Conservation (phyloP, 2,888 invertebrate species). For the Amphimallon solstitiale region DNA sequence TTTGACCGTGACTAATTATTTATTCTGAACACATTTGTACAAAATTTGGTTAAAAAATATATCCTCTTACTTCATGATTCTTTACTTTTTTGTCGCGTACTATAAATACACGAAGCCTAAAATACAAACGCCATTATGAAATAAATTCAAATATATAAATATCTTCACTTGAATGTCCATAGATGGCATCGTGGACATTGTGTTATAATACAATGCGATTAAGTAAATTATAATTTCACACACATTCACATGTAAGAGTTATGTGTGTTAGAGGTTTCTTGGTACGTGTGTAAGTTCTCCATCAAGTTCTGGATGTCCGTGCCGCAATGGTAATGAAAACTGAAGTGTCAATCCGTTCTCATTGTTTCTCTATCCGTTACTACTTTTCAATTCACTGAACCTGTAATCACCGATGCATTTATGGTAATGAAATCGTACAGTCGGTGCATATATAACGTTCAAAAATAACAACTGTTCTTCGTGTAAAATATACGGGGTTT, state of each 20-base stretch:
- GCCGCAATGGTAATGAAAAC: slow-evolving; percentile 18
- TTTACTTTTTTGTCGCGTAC: no score
- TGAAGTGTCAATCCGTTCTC: slow-evolving; percentile 25
- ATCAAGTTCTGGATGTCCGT: not conserved
- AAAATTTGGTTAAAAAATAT: no score
- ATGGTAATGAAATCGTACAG: slow-evolving; percentile 1
- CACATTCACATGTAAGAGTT: slow-evolving; percentile 8
- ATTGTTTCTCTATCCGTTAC: slow-evolving; percentile 14
- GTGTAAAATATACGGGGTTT: no score
- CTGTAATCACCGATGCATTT: slow-evolving; percentile 18
- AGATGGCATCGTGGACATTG: slow-evolving; percentile 4
- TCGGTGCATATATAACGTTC: not conserved
- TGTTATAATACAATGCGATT: slow-evolving; percentile 28
- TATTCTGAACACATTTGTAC: no score
- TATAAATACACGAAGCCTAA: no score
- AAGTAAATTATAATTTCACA: slow-evolving; percentile 20
- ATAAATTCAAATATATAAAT: not conserved
- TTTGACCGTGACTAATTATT: no score
- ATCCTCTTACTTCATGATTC: no score
- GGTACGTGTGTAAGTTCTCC: slow-evolving; percentile 1
- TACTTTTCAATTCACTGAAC: slow-evolving; percentile 4
- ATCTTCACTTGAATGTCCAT: not conserved
- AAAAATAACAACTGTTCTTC: not conserved
- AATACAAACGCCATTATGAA: no score
- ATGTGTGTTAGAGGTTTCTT: not conserved